Base-by-base conservation (phyloP, 2,797 vertebrate genomes). In the Pipistrellus kuhlii region DNA sequence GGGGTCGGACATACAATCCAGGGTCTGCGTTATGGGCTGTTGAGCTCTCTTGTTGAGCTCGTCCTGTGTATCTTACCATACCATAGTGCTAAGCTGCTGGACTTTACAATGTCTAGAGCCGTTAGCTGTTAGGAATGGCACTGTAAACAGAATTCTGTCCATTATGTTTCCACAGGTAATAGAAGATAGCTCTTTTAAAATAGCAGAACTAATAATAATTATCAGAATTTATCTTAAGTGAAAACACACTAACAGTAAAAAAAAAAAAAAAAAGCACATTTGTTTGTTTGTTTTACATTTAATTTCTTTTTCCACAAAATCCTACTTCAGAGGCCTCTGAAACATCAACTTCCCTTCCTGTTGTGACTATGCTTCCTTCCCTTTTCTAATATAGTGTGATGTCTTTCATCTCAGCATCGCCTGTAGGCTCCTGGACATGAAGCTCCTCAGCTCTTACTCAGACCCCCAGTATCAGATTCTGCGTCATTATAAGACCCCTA, bases 271-370 rank as follows among this genome's bases (percentile, higher is more conserved):
- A 91, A 71, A 83, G 14, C 53, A 32, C 12, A 2, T 75, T 59
- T 66, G 88, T 77, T 77, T 23, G 51, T 81, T 80, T 14, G 32
- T 90, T 83, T 80, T 90, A 32, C 15, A 68, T 73, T 83, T 93
- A 2, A 23, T 59, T 89, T 83, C 11, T 59, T 55, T 68, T 84
- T 44, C 21, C 20, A 68, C n/a, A 68, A 41, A 77, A 46, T n/a
- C 17, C 23, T 25, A 17, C 23, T 41, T 62, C 48, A 62, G 59
- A 12, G 13, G 3, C 55, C 25, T 82, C 32, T 66, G 32, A 94
- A 88, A 57, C 51, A 46, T 1, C 12, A 15, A 38, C 8, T 55
- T 30, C 25, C 17, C 14, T 44, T 25, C 25, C 35, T 77, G 46
- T 27, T 30, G 17, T 86, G 32, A 53, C 32, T 46, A 0, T 73